Conservation (phyloP, 2,113 vertebrate genomes). For the Tautogolabrus adspersus region DNA sequence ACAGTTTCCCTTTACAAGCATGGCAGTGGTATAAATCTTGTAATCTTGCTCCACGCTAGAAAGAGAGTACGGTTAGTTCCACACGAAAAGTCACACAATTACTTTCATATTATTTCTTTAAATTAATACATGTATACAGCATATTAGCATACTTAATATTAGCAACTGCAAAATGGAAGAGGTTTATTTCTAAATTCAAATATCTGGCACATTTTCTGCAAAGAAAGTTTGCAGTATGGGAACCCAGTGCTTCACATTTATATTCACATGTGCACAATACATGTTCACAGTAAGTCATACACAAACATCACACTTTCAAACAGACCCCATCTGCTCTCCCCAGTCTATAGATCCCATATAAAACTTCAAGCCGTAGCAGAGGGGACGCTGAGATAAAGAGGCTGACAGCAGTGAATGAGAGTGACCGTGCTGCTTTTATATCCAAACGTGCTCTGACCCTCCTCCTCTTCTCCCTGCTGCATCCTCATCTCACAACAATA, state of each 20-base stretch:
- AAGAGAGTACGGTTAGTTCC: no score
- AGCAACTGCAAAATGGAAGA: not conserved
- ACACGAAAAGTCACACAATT: no score
- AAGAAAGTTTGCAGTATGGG: not conserved
- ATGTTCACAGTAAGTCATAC: not conserved
- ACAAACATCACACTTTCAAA: not conserved
- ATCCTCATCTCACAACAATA: slow-evolving; percentile 67
- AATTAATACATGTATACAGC: no score
- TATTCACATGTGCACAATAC: slow-evolving; percentile 12
- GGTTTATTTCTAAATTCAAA: not conserved
- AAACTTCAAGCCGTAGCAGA: slow-evolving; percentile 41
- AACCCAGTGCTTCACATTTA: slow-evolving; percentile 8
- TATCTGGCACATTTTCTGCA: not conserved
- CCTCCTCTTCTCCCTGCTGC: slow-evolving; percentile 30
- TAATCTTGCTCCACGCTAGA: no score
- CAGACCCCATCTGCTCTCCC: slow-evolving; percentile 22
- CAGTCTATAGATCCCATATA: slow-evolving; percentile 23
- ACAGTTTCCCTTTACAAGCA: no score
- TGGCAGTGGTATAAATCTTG: no score
- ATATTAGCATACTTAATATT: no score
- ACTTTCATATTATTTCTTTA: no score
- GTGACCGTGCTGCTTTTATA: slow-evolving; percentile 63
- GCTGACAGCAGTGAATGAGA: slow-evolving; percentile 66
- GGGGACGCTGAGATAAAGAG: slow-evolving; percentile 21
- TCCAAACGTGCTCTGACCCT: slow-evolving; percentile 40